Conservation (phyloP, 1,140 invertebrate species). For the Apis cerana region DNA sequence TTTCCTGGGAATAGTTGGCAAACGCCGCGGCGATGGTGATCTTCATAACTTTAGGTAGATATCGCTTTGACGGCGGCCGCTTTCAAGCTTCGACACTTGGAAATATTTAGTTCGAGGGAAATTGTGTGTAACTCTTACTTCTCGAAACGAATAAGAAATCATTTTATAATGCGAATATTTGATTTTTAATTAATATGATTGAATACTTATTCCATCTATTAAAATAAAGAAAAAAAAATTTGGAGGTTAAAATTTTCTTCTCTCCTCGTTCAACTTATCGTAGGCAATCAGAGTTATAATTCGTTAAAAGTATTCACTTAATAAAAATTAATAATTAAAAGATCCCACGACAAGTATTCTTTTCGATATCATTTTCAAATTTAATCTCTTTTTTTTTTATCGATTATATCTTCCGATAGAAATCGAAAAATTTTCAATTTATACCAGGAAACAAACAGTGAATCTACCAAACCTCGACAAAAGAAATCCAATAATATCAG, state of each 20-base stretch:
- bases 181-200: too few relatives aligned
- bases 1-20: slow-evolving; percentile 17
- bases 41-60: slow-evolving; percentile 11
- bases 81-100: neutral
- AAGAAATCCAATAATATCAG: slow-evolving; percentile 15
- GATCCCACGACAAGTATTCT: neutral
- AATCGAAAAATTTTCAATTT: neutral
- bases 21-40: slow-evolving; percentile 2
- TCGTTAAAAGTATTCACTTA: neutral
- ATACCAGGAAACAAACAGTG: neutral
- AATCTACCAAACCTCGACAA: neutral
- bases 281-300: too few relatives aligned
- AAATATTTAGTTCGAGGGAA: neutral
- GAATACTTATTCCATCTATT: too few relatives aligned
- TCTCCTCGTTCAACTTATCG: too few relatives aligned
- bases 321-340: neutral
- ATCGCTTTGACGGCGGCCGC: neutral
- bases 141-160: too few relatives aligned
- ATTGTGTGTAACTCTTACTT: neutral
- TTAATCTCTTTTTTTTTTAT: neutral
- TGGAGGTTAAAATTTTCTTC: too few relatives aligned
- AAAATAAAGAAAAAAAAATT: neutral
- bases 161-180: too few relatives aligned
- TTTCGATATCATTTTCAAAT: neutral
- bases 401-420: neutral